Evolutionary conservation across 2,888 invertebrate genomes (phyloP).

Genomic region (Sthenelais limicola): DNA sequence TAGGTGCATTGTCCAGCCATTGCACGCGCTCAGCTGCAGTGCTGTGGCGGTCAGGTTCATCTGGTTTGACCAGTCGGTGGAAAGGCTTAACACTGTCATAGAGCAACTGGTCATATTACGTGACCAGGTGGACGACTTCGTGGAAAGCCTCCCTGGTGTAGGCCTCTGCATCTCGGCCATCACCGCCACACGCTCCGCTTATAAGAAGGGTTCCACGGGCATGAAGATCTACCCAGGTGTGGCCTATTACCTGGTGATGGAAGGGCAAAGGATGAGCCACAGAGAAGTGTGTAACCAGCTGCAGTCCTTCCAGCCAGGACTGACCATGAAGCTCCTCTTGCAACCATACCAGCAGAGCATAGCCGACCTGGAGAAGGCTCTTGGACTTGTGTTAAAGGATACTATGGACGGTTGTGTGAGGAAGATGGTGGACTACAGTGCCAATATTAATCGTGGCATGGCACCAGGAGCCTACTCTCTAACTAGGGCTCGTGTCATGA

Average conservation of each 20-base stretch:
- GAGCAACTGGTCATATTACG: slow-evolving; percentile 18
- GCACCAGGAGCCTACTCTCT: slow-evolving; percentile 8
- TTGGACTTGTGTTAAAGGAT: slow-evolving; percentile 10
- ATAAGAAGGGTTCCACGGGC: slow-evolving; percentile 21
- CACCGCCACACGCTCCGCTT: slow-evolving; percentile 18
- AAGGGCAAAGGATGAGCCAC: background rate
- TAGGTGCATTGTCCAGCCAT: background rate
- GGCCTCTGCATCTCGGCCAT: slow-evolving; percentile 19
- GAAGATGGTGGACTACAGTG: slow-evolving; percentile 17
- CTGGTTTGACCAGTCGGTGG: slow-evolving; percentile 33
- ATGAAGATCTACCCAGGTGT: slow-evolving; percentile 28
- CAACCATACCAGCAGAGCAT: slow-evolving; percentile 30
- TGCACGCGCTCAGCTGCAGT: background rate
- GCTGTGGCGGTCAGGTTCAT: background rate
- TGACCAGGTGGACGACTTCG: slow-evolving; percentile 21
- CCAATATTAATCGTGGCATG: background rate
- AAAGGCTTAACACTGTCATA: slow-evolving; percentile 9
- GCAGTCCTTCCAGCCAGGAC: background rate
- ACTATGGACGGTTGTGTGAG: slow-evolving; percentile 19
- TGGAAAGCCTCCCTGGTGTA: slow-evolving; percentile 4
- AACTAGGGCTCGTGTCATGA: background rate
- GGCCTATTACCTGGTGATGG: slow-evolving; percentile 30
- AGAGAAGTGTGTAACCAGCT: slow-evolving; percentile 2
- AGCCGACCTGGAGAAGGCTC: background rate
- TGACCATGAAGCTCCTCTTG: slow-evolving; percentile 5